Evolutionary conservation across 2,888 invertebrate species (phyloP).

Genomic region (Pyrrhia umbra): DNA sequence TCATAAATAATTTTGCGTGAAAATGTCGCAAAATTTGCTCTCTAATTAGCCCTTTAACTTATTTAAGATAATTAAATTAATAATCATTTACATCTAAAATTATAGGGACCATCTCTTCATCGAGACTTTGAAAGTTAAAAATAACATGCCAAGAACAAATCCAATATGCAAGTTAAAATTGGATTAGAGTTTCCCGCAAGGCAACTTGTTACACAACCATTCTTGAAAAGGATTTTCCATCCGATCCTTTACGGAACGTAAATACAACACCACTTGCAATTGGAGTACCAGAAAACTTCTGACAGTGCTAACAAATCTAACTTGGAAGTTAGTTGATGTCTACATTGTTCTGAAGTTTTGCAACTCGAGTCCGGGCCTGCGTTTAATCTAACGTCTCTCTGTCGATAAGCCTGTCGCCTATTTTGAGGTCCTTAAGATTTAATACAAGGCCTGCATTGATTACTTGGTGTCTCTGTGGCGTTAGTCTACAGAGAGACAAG

Average conservation of each 20-base stretch:
- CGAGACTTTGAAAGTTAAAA: slow-evolving; percentile 27
- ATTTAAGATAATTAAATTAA: background rate
- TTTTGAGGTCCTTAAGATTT: slow-evolving; percentile 28
- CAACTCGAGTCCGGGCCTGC: slow-evolving; percentile 42
- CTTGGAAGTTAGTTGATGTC: slow-evolving; percentile 47
- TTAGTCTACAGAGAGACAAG: background rate
- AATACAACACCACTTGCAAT: slow-evolving; percentile 51
- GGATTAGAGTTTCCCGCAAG: slow-evolving; percentile 49
- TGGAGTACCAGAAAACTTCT: slow-evolving; percentile 36
- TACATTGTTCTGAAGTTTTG: slow-evolving; percentile 32
- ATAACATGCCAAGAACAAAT: slow-evolving; percentile 31
- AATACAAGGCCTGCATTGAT: slow-evolving; percentile 22
- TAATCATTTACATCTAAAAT: background rate
- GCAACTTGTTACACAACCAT: slow-evolving; percentile 43
- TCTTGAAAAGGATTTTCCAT: slow-evolving; percentile 39
- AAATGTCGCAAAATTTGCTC: no score
- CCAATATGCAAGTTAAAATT: slow-evolving; percentile 42
- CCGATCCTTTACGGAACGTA: slow-evolving; percentile 42
- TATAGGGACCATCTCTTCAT: slow-evolving; percentile 4
- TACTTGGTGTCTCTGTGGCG: slow-evolving; percentile 1
- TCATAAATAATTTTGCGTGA: no score
- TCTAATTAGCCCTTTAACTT: background rate
- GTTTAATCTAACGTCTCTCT: slow-evolving; percentile 45
- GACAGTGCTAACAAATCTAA: slow-evolving; percentile 53
- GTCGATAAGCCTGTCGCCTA: slow-evolving; percentile 39